A percentile compares a stretch with the other conserved stretches of the same genome.
phyloP scores from a whole-genome alignment of 2,888 invertebrate species.

The Nomada flava region DNA sequence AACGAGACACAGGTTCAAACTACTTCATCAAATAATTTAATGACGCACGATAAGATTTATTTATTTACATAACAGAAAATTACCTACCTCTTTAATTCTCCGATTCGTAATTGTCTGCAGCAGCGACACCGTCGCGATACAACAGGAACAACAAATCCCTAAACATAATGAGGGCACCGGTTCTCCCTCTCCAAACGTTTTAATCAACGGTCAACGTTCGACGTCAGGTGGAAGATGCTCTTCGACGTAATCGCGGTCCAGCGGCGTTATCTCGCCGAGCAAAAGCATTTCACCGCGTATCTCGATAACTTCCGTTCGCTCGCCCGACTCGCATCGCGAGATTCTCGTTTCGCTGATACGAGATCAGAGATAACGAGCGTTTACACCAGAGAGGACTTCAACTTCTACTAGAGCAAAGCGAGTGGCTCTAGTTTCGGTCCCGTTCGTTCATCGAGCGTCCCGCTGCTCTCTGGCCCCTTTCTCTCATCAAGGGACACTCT shows the following conservation, averaged over 20 bases:
- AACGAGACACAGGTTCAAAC: too few relatives aligned
- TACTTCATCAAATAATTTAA: too few relatives aligned
- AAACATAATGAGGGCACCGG: not conserved
- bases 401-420: slow-evolving; percentile 61
- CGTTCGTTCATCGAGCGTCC: slow-evolving; percentile 20
- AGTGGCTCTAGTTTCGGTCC: slow-evolving; percentile 63
- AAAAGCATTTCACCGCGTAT: slow-evolving; percentile 11
- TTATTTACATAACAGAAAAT: too few relatives aligned
- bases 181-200: not conserved
- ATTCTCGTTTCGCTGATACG: slow-evolving; percentile 61
- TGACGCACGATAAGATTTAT: too few relatives aligned
- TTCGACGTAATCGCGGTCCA: not conserved
- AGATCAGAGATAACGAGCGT: slow-evolving; percentile 73
- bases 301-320: slow-evolving; percentile 55
- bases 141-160: too few relatives aligned
- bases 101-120: too few relatives aligned
- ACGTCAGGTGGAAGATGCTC: not conserved
- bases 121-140: too few relatives aligned
- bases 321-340: slow-evolving; percentile 48
- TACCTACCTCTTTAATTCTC: too few relatives aligned
- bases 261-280: slow-evolving; percentile 23
- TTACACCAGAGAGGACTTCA: slow-evolving; percentile 66
- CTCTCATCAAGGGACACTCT: slow-evolving; percentile 16
- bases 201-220: slow-evolving; percentile 31
- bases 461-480: not conserved